Evolutionary conservation across 2,797 vertebrate species (phyloP).

Genomic region (Chrysolophus pictus): DNA sequence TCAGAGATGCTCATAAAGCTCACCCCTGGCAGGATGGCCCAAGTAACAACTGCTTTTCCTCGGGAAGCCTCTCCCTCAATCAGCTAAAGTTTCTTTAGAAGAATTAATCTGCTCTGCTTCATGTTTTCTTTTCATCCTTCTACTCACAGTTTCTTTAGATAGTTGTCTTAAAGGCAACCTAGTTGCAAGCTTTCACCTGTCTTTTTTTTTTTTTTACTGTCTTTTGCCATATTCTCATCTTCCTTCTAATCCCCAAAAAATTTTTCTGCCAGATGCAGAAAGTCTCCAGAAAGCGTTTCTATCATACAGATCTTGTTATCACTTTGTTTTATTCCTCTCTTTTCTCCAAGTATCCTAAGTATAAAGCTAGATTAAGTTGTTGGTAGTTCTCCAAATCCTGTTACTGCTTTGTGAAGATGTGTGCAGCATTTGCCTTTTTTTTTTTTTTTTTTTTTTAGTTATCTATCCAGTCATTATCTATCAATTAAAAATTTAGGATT

Average conservation of each 20-base stretch:
- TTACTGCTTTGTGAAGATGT: background rate
- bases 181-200: background rate
- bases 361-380: background rate
- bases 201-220: background rate
- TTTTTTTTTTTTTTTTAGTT: background rate
- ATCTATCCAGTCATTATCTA: background rate
- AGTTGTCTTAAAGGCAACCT: background rate
- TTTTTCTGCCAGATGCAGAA: background rate
- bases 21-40: background rate
- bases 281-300: background rate
- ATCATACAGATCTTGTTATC: background rate
- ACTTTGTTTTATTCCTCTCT: background rate
- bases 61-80: background rate
- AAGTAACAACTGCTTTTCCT: background rate
- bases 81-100: background rate
- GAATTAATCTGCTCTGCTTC: background rate
- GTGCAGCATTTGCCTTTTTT: background rate
- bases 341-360: background rate
- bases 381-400: background rate
- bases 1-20: background rate
- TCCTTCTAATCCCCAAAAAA: background rate
- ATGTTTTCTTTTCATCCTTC: background rate
- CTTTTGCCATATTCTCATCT: background rate
- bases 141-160: background rate
- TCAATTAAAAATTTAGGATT: background rate